Conservation (phyloP, 2,797 vertebrate species). For the Hozukius guyotensis region DNA sequence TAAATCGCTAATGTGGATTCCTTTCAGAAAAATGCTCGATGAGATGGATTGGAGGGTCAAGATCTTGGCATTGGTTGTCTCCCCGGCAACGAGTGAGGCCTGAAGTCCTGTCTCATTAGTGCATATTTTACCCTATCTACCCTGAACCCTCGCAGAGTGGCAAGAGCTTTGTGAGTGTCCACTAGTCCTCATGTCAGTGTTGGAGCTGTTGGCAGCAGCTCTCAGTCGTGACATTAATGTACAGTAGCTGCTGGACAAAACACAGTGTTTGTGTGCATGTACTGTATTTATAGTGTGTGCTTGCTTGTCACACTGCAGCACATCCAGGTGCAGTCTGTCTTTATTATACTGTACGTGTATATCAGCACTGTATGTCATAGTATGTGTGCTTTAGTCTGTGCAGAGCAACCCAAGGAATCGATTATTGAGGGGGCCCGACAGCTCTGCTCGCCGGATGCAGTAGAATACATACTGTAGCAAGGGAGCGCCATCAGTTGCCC, state of each 20-base stretch:
- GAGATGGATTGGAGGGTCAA: constrained; percentile 46
- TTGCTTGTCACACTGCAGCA: constrained; percentile 24
- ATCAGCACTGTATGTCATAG: constrained; percentile 32
- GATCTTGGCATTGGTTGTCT: constrained; percentile 47
- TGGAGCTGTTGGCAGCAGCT: constrained; percentile 22
- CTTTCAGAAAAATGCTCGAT: constrained; percentile 26
- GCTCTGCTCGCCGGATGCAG: constrained; percentile 65
- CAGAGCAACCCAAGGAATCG: constrained; percentile 58
- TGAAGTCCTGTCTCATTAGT: constrained; percentile 48
- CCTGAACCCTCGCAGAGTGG: constrained; percentile 8
- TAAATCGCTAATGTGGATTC: constrained; percentile 32
- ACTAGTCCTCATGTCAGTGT: constrained; percentile 17
- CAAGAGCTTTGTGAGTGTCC: constrained; percentile 13
- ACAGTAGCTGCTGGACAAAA: constrained; percentile 24
- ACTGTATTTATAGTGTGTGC: constrained; percentile 1
- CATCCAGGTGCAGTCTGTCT: constrained; percentile 42
- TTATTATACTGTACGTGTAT: constrained; percentile 33
- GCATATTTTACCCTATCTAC: constrained; percentile 34
- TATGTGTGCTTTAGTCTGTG: constrained; percentile 51
- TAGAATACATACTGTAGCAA: constrained; percentile 69
- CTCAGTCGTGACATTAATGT: constrained; percentile 18
- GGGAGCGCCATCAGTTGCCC: constrained; percentile 84
- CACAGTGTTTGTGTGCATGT: neutral
- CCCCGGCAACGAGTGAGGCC: constrained; percentile 12
- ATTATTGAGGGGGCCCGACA: constrained; percentile 72